These are phyloP conservation scores for Thecophora atra DNA, from an alignment of 2,888 invertebrate species.

Conservation along the genomic window DNA sequence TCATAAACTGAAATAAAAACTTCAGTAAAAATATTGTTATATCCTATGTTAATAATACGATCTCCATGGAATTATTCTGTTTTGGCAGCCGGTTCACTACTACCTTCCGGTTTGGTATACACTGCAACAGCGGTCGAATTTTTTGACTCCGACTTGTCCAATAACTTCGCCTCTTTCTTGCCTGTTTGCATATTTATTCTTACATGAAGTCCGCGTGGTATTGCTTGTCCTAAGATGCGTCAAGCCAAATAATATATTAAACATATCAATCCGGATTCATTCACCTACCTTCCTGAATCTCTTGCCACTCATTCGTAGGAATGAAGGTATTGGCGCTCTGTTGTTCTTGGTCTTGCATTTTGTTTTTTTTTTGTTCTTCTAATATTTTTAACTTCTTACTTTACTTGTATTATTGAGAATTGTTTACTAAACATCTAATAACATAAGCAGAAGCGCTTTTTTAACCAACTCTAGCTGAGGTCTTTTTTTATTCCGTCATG, in stretches of 20 bases:
- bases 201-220: conserved; percentile 77
- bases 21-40: no score
- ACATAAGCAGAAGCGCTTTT: no score
- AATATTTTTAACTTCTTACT: no score
- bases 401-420: no score
- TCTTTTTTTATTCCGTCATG: no score
- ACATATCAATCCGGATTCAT: no score
- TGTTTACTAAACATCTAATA: no score
- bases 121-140: conserved; percentile 35
- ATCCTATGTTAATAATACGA: no score
- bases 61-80: background rate
- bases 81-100: background rate
- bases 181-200: conserved; percentile 77
- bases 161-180: conserved; percentile 74
- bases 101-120: background rate
- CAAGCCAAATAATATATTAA: background rate
- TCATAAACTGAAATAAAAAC: no score
- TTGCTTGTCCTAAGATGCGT: conserved; percentile 69
- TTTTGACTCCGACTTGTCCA: conserved; percentile 67
- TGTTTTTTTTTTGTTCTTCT: background rate
- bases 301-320: conserved; percentile 71
- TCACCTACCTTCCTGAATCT: conserved; percentile 69
- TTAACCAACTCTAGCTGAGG: no score
- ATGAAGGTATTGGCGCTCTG: conserved; percentile 62
- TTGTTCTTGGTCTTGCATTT: conserved; percentile 8